phyloP scores from a whole-genome alignment of 2,888 invertebrate species.

The Cyrtodaria siliqua region DNA sequence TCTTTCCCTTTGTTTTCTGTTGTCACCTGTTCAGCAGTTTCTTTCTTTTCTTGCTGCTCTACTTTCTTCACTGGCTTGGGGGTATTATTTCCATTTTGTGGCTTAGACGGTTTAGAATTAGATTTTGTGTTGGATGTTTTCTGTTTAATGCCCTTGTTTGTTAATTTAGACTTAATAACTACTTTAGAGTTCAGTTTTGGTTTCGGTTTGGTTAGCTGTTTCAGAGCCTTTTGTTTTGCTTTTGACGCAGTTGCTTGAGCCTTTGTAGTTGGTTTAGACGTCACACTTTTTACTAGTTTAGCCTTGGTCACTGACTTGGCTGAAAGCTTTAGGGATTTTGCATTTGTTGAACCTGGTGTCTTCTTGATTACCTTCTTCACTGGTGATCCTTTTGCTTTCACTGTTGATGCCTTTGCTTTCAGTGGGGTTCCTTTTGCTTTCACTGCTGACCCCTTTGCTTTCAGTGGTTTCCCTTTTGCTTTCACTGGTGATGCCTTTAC shows the following conservation, averaged over 20 bases:
- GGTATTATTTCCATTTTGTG: background rate
- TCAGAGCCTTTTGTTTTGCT: slow-evolving; percentile 25
- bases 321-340: slow-evolving; percentile 2
- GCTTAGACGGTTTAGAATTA: slow-evolving; percentile 5
- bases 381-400: background rate
- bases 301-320: background rate
- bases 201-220: slow-evolving; percentile 3
- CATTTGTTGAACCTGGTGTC: background rate
- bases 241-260: slow-evolving; percentile 12
- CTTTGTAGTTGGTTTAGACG: slow-evolving; percentile 23
- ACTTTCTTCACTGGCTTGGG: background rate
- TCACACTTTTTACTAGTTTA: slow-evolving; percentile 5
- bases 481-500: no score
- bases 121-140: slow-evolving; percentile 4
- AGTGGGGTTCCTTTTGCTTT: no score
- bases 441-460: no score
- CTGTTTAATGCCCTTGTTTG: slow-evolving; percentile 8
- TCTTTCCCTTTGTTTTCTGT: background rate
- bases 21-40: slow-evolving; percentile 3
- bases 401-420: background rate
- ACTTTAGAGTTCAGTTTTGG: slow-evolving; percentile 1
- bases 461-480: no score
- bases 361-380: background rate
- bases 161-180: slow-evolving; percentile 7
- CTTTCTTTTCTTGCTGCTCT: background rate